These are phyloP conservation scores for Callocephalon fimbriatum DNA, from an alignment of 2,113 vertebrate genomes.

Conservation along the genomic window DNA sequence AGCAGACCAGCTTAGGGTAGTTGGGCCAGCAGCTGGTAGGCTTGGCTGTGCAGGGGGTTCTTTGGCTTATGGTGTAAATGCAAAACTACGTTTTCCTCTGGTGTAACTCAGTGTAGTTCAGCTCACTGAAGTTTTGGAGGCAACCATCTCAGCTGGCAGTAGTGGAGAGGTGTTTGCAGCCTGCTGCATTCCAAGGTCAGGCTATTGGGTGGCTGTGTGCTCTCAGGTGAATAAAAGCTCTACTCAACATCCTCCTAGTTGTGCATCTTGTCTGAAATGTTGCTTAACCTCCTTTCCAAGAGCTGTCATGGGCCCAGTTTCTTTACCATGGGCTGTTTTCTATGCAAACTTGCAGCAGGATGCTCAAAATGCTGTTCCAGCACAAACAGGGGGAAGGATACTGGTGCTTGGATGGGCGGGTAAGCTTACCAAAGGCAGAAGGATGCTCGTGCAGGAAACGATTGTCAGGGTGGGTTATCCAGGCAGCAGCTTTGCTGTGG, in stretches of 20 bases:
- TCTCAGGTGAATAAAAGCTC: neutral
- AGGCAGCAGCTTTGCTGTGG: neutral
- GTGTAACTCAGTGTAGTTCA: neutral
- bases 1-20: neutral
- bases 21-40: neutral
- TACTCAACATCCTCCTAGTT: neutral
- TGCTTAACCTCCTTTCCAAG: neutral
- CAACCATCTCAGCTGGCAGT: neutral
- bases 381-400: neutral
- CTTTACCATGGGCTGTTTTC: neutral
- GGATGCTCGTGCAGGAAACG: neutral
- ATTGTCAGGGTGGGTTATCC: neutral
- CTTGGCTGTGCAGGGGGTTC: neutral
- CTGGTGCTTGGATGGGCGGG: neutral
- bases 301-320: neutral
- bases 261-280: neutral
- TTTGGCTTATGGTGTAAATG: neutral
- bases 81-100: neutral
- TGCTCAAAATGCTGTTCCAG: neutral
- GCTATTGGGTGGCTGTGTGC: neutral
- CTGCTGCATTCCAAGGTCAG: accelerated
- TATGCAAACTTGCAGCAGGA: neutral
- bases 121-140: neutral
- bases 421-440: neutral
- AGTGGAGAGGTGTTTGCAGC: neutral